phyloP scores from a whole-genome alignment of 2,113 vertebrate species.

The Myotis lucifugus region DNA sequence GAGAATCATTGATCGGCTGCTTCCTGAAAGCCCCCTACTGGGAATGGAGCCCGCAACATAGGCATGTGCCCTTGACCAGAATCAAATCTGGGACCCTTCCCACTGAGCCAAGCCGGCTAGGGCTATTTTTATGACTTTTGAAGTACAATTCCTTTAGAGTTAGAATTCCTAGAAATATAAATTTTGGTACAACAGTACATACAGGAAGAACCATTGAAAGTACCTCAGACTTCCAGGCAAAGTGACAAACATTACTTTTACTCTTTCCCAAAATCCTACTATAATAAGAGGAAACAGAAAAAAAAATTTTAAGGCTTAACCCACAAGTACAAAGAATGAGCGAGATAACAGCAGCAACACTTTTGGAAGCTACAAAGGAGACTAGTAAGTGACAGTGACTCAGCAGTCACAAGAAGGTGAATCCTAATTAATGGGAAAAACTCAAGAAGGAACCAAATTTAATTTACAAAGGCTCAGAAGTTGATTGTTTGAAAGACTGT shows the following conservation, averaged over 20 bases:
- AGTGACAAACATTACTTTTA: not conserved
- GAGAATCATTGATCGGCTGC: too few relatives aligned
- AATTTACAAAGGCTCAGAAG: not conserved
- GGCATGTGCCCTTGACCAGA: too few relatives aligned
- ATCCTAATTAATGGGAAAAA: not conserved
- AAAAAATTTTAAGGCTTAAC: not conserved
- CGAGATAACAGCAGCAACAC: not conserved
- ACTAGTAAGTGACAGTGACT: not conserved
- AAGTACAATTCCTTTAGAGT: not conserved
- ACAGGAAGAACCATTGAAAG: not conserved
- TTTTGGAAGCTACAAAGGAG: not conserved
- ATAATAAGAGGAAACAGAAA: not conserved
- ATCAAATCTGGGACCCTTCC: too few relatives aligned
- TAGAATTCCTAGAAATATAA: not conserved
- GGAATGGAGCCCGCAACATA: too few relatives aligned
- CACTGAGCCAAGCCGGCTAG: too few relatives aligned
- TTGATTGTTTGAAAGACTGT: not conserved
- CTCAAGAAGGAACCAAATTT: not conserved
- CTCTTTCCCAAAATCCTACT: not conserved
- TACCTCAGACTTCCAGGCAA: not conserved
- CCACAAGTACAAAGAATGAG: not conserved
- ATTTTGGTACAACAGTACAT: not conserved
- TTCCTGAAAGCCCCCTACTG: too few relatives aligned
- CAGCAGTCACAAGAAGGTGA: not conserved
- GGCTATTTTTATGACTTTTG: not conserved